A percentile compares a stretch with the other conserved stretches of the same genome.
Conservation (phyloP, 1,140 invertebrate genomes). For the Hyles vespertilio region DNA sequence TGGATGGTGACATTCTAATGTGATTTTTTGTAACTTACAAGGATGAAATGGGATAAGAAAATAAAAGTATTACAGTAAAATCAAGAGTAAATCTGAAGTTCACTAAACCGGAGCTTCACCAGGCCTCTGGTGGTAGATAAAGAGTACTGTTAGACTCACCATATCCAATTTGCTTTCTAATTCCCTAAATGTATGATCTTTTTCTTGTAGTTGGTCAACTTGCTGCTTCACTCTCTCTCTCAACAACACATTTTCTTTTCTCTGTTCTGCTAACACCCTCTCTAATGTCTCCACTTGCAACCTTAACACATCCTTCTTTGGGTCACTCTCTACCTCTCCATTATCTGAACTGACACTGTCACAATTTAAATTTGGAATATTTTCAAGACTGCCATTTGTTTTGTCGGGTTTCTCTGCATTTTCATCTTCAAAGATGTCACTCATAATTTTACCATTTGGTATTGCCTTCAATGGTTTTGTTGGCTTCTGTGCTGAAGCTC, state of each 20-base stretch:
- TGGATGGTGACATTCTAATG: too few relatives aligned
- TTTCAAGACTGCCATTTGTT: constrained; percentile 11
- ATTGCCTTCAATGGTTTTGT: constrained; percentile 41
- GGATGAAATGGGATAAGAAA: too few relatives aligned
- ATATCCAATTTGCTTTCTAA: constrained; percentile 61
- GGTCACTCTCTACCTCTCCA: constrained; percentile 14
- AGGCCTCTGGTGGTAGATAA: too few relatives aligned
- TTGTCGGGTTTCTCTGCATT: constrained; percentile 13
- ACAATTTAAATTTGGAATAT: constrained; percentile 13
- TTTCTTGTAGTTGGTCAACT: constrained; percentile 50
- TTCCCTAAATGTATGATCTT: constrained; percentile 61
- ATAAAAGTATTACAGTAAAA: too few relatives aligned
- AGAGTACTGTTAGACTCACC: constrained; percentile 33
- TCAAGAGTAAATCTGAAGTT: too few relatives aligned
- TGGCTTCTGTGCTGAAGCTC: constrained; percentile 37
- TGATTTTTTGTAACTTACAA: too few relatives aligned
- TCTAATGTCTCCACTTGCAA: constrained; percentile 60
- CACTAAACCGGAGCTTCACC: too few relatives aligned
- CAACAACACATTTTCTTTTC: constrained; percentile 48
- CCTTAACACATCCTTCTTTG: constrained; percentile 43
- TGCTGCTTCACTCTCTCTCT: constrained; percentile 53
- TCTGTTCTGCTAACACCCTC: constrained; percentile 49
- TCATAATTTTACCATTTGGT: constrained; percentile 55
- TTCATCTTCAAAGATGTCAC: constrained; percentile 62
- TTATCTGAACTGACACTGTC: constrained; percentile 5